Base-by-base conservation (phyloP, 2,888 invertebrate genomes). In the Tinea trinotella region DNA sequence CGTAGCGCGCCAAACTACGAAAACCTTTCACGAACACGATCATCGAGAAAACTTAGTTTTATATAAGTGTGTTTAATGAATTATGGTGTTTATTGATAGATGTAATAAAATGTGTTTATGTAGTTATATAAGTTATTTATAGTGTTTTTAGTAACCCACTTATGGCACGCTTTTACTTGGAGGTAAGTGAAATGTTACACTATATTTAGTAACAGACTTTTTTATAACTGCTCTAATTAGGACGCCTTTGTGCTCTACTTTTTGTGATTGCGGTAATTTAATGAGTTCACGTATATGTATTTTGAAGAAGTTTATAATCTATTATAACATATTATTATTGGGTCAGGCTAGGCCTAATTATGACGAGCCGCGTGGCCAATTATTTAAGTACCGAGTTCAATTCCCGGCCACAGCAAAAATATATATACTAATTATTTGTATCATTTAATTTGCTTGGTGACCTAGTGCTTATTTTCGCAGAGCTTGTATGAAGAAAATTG, bases 111-210 rank as follows among this genome's bases (percentile, higher is more conserved):
- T 46, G 10, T 4, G 40, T 40, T 15, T 3, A 15, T 15, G 70
- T 74, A 68, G n/a, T n/a, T 13, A 4, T 12, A 40, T 15, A 17
- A 2, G 40, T 12, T 67, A 65, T 75, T 69, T 68, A 68, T 67
- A 71, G 73, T 76, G 75, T 66, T 70, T 61, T 66, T 66, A 68
- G 68, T 70, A 76, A 76, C 74, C 74, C 74, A 76, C 68, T 76
- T 57, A 73, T 71, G 74, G 70, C 64, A 68, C 70, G 65, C 70
- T 68, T 69, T 68, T 75, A 64, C 65, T 62, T 68, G 66, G 69
- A 71, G 76, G 78, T 78, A 68, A 77, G 78, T 76, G 71, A 69
- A 46, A 19, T 15, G 46, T n/a, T 46, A 46, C 40, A 40, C 46
- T 46, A 46, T 46, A 46, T 46, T 46, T 46, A 46, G 46, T 10